These are phyloP conservation scores for Watsonalla cultraria DNA, from an alignment of 2,888 invertebrate species.

Conservation along the genomic window DNA sequence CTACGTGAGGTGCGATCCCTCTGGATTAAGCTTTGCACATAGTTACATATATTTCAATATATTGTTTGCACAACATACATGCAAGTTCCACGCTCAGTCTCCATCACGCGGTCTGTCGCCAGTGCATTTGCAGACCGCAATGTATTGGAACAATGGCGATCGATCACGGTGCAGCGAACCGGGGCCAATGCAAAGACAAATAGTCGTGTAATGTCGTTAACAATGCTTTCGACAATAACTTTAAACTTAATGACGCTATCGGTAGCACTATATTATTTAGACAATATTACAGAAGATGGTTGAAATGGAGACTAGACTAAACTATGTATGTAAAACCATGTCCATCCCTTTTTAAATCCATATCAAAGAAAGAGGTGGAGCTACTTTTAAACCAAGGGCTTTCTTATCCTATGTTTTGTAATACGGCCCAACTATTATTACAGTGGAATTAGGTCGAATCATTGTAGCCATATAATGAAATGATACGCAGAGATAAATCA, in stretches of 20 bases:
- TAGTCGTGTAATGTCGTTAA: conserved; percentile 23
- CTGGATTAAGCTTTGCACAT: not conserved
- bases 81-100: conserved; percentile 9
- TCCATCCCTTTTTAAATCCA: too few species aligned
- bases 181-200: conserved; percentile 24
- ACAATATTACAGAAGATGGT: too few species aligned
- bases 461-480: too few species aligned
- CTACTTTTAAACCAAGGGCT: too few species aligned
- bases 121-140: conserved; percentile 18
- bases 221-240: conserved; percentile 2
- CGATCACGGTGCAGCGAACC: conserved; percentile 21
- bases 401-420: too few species aligned
- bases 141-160: conserved; percentile 26
- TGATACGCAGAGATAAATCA: too few species aligned
- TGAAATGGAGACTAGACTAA: too few species aligned
- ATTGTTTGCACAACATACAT: not conserved
- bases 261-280: too few species aligned
- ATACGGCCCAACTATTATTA: too few species aligned
- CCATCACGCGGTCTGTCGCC: conserved; percentile 12
- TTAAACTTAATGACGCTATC: not conserved
- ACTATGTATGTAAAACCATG: too few species aligned
- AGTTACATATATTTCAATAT: not conserved
- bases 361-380: too few species aligned
- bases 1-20: not conserved
- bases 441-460: too few species aligned